A percentile compares a stretch with the other conserved stretches of the same genome.
Conservation (phyloP, 2,797 vertebrate genomes). For the Syngnathus acus region DNA sequence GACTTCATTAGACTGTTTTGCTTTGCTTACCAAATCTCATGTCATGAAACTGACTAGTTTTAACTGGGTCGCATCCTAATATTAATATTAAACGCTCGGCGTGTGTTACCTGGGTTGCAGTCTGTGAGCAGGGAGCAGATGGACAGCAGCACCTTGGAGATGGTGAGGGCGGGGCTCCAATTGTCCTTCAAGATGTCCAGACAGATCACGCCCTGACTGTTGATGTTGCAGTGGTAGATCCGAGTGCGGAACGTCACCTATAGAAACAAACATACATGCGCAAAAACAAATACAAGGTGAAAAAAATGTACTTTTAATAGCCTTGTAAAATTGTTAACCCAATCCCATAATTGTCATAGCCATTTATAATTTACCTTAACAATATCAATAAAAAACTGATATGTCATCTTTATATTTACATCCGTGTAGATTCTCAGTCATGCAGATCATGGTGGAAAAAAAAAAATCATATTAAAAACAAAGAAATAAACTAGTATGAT, state of each 20-base stretch:
- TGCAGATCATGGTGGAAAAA: no score
- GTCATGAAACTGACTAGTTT: neutral
- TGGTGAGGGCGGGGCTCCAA: conserved; percentile 95
- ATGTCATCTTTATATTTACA: no score
- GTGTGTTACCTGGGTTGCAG: conserved; percentile 88
- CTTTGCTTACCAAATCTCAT: no score
- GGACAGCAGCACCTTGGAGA: conserved; percentile 96
- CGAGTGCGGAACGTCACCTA: conserved; percentile 94
- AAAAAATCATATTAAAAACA: no score
- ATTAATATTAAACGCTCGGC: neutral
- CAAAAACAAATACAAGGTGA: neutral
- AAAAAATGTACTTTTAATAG: neutral
- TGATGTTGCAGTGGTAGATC: conserved; percentile 99
- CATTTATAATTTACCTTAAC: neutral
- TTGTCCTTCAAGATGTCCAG: conserved; percentile 98
- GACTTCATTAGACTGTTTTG: conserved; percentile 1
- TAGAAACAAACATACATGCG: neutral
- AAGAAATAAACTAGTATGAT: neutral
- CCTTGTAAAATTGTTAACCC: neutral
- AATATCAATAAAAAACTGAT: neutral
- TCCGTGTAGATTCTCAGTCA: no score
- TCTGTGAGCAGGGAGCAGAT: conserved; percentile 98
- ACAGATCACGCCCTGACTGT: conserved; percentile 97
- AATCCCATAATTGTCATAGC: neutral
- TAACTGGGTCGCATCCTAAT: neutral